These are phyloP conservation scores for Crocallis elinguaria DNA, from an alignment of 2,888 invertebrate genomes.

Conservation along the genomic window DNA sequence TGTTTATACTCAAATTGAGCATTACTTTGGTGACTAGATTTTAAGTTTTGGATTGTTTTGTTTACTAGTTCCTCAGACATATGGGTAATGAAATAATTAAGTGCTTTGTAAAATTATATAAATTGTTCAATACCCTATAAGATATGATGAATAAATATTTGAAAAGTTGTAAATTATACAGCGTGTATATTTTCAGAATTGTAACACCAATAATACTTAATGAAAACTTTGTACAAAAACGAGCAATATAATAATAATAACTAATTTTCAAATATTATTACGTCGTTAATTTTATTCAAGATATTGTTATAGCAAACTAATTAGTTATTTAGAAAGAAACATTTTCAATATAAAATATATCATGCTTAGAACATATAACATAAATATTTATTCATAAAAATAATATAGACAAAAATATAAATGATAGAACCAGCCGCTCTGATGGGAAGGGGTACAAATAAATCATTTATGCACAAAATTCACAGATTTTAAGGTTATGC, in stretches of 20 bases:
- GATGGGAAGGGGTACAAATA: conserved; percentile 79
- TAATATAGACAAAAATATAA: conserved; percentile 45
- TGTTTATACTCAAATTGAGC: conserved; percentile 52
- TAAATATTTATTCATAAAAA: conserved; percentile 42
- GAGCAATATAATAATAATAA: conserved; percentile 83
- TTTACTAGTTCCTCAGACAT: conserved; percentile 69
- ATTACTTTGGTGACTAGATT: conserved; percentile 51
- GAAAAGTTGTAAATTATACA: conserved; percentile 63
- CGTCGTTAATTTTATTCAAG: conserved; percentile 72
- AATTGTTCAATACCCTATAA: conserved; percentile 54
- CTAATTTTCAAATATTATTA: conserved; percentile 65
- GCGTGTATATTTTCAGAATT: conserved; percentile 76
- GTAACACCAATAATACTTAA: conserved; percentile 80
- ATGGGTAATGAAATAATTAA: conserved; percentile 64
- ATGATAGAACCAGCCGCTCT: conserved; percentile 71
- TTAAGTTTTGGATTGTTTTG: conserved; percentile 58
- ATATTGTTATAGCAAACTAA: conserved; percentile 73
- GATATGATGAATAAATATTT: conserved; percentile 63
- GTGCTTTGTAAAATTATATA: conserved; percentile 66
- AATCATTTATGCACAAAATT: conserved; percentile 18
- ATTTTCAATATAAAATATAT: conserved; percentile 50
- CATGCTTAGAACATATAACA: conserved; percentile 54
- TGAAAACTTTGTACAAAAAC: conserved; percentile 84
- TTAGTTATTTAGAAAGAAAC: conserved; percentile 67
- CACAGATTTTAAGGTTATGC: conserved; percentile 4